Percentiles rank a stretch among this genome's conserved stretches.
Conservation (phyloP, 1,140 invertebrate species). For the Hycleus phaleratus region DNA sequence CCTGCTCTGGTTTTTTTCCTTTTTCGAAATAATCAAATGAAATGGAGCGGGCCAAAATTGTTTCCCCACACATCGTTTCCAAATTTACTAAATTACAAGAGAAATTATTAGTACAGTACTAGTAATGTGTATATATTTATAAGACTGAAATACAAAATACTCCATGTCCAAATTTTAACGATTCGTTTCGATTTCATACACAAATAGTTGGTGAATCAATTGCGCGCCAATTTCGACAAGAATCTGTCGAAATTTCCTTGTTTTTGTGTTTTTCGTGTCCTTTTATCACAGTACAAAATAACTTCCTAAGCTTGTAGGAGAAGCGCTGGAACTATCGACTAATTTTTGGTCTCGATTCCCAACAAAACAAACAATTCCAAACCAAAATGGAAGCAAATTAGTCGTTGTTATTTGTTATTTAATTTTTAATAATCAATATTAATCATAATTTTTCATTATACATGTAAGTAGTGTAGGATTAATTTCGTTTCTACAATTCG, state of each 20-base stretch:
- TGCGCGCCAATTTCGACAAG: no score
- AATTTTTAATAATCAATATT: constrained; percentile 6
- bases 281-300: constrained; percentile 25
- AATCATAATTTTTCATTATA: background rate
- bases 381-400: constrained; percentile 1
- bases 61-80: no score
- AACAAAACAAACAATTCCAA: background rate
- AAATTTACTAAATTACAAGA: background rate
- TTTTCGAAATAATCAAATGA: background rate
- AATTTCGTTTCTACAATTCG: no score
- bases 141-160: constrained; percentile 35
- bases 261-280: constrained; percentile 10
- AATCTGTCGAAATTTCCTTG: no score
- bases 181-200: no score
- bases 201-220: no score
- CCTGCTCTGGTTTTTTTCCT: background rate
- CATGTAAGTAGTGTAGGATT: no score
- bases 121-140: constrained; percentile 28
- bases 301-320: constrained; percentile 17
- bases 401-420: constrained; percentile 15
- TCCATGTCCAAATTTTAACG: constrained; percentile 32
- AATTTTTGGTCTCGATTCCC: background rate
- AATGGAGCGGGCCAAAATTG: no score
- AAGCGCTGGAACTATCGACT: constrained; percentile 1
- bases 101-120: constrained; percentile 16